Conservation (phyloP, 2,797 vertebrate species). For the Arnoldichthys spilopterus region DNA sequence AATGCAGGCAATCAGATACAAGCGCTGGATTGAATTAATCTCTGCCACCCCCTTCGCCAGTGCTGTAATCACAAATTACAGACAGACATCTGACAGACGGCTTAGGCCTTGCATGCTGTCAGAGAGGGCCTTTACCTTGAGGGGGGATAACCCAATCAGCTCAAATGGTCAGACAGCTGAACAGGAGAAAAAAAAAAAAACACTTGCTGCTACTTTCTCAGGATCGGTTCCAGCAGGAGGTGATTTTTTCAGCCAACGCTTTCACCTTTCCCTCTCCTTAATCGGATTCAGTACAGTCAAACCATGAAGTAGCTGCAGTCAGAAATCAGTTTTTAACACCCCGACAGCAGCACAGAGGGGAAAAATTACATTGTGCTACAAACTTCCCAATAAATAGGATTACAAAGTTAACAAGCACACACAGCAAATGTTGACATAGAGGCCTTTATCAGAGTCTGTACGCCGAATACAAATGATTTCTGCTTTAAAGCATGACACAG, state of each 20-base stretch:
- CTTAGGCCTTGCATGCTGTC: slow-evolving; percentile 71
- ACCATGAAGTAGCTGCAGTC: slow-evolving; percentile 47
- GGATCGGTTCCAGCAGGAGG: slow-evolving; percentile 71
- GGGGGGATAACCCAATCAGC: slow-evolving; percentile 77
- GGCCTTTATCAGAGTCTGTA: slow-evolving; percentile 43
- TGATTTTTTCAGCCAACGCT: slow-evolving; percentile 58
- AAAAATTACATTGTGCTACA: slow-evolving; percentile 21
- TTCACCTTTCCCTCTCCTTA: slow-evolving; percentile 58
- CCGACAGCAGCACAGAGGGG: slow-evolving; percentile 26
- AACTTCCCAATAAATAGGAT: slow-evolving; percentile 49
- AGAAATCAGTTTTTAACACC: slow-evolving; percentile 27
- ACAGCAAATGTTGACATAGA: background rate
- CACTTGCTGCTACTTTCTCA: slow-evolving; percentile 59
- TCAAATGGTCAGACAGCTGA: slow-evolving; percentile 66
- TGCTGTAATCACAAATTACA: slow-evolving; percentile 82
- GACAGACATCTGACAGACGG: slow-evolving; percentile 73
- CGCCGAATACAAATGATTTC: background rate
- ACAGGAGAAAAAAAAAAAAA: background rate
- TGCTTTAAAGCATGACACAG: slow-evolving; percentile 15
- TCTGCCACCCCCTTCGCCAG: slow-evolving; percentile 70
- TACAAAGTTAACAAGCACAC: slow-evolving; percentile 41
- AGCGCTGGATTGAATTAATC: slow-evolving; percentile 80
- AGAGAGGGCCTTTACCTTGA: slow-evolving; percentile 69
- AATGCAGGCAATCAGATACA: slow-evolving; percentile 80
- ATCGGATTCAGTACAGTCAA: slow-evolving; percentile 45